Percentiles rank a stretch among this genome's conserved stretches.
Conservation (phyloP, 2,797 vertebrate genomes). For the Phaenicophaeus curvirostris region DNA sequence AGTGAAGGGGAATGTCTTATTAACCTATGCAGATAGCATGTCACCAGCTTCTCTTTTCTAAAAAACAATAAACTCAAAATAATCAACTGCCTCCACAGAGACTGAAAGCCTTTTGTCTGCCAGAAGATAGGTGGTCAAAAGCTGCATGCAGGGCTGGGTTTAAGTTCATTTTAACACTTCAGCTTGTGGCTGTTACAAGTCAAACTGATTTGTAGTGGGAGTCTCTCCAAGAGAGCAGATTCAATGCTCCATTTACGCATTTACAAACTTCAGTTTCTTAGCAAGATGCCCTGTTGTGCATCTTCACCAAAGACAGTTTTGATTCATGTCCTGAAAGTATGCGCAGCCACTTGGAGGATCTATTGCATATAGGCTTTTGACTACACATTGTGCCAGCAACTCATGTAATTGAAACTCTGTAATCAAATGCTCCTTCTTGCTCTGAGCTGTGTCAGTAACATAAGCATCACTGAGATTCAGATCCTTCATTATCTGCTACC, state of each 20-base stretch:
- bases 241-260: neutral
- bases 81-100: neutral
- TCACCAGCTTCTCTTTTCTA: neutral
- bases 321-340: neutral
- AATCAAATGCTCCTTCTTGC: neutral
- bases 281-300: neutral
- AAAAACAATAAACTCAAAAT: neutral
- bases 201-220: neutral
- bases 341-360: neutral
- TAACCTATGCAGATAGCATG: neutral
- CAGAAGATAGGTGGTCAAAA: neutral
- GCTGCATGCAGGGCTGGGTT: neutral
- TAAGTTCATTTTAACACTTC: constrained; percentile 7
- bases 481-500: neutral
- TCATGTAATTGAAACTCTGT: neutral
- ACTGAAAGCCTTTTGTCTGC: neutral
- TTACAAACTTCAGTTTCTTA: neutral
- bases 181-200: neutral
- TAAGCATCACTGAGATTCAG: neutral
- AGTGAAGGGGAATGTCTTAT: neutral
- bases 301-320: neutral
- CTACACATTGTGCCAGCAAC: neutral
- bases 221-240: neutral
- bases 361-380: neutral
- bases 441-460: neutral